Evolutionary conservation across 2,888 invertebrate genomes (phyloP).

Genomic region (Tigriopus californicus): DNA sequence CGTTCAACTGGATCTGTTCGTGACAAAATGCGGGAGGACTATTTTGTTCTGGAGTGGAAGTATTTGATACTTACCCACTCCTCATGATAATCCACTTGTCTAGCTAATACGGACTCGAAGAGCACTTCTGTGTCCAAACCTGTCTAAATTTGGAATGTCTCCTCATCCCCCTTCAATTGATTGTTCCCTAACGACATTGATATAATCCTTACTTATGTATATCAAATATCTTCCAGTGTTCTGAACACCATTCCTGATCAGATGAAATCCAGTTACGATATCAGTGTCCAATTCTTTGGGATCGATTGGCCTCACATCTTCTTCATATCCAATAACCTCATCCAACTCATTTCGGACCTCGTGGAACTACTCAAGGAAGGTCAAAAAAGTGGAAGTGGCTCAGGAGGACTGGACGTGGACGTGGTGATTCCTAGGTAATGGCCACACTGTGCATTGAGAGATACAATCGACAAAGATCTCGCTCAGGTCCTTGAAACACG

Average conservation of each 20-base stretch:
- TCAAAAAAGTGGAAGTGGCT: neutral
- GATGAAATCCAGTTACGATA: neutral
- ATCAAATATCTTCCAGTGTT: too few species aligned
- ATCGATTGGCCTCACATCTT: slow-evolving; percentile 10
- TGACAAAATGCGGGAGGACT: too few species aligned
- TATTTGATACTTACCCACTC: too few species aligned
- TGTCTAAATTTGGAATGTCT: neutral
- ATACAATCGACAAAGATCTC: neutral
- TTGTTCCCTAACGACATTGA: neutral
- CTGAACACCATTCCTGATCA: too few species aligned
- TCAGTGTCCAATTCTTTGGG: slow-evolving; percentile 9
- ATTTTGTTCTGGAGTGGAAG: too few species aligned
- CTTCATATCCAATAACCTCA: neutral
- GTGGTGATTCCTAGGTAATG: neutral
- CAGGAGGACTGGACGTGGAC: neutral
- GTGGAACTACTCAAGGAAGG: neutral
- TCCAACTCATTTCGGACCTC: neutral
- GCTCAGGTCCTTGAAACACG: neutral
- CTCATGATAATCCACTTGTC: too few species aligned
- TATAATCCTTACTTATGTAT: neutral
- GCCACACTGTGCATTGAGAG: neutral
- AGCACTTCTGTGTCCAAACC: neutral
- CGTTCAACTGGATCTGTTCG: too few species aligned
- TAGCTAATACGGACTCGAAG: neutral
- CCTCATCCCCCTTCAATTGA: neutral